These are phyloP conservation scores for Aphelenchoides besseyi DNA, from an alignment of 1,140 invertebrate species.

Conservation along the genomic window DNA sequence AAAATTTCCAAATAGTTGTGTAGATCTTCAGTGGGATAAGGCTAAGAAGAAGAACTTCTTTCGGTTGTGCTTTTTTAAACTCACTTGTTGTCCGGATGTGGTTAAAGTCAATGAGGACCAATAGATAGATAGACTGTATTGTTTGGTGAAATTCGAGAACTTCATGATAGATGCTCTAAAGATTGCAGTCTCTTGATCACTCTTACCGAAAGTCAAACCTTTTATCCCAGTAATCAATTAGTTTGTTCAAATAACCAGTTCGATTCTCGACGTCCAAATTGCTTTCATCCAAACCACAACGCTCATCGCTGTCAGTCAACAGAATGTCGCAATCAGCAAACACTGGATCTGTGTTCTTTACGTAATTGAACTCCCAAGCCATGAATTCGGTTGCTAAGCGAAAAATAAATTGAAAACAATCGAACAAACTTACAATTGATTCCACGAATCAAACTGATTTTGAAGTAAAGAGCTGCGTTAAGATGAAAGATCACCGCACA, in stretches of 20 bases:
- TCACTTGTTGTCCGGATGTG: constrained; percentile 73
- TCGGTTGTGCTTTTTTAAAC: constrained; percentile 2
- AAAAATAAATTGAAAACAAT: constrained; percentile 4
- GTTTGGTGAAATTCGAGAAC: constrained; percentile 51
- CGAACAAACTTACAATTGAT: constrained; percentile 37
- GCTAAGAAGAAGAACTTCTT: constrained; percentile 17
- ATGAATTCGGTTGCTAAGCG: constrained; percentile 35
- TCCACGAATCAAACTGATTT: constrained; percentile 43
- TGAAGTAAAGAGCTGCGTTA: constrained; percentile 52
- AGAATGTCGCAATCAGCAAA: constrained; percentile 43
- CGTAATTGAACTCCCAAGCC: constrained; percentile 51
- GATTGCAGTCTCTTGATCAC: no score
- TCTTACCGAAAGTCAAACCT: no score
- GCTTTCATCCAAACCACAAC: constrained; percentile 41
- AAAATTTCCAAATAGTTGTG: constrained; percentile 69
- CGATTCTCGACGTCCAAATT: constrained; percentile 31
- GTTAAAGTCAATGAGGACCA: constrained; percentile 91
- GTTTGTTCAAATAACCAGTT: constrained; percentile 24
- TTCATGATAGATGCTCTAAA: constrained; percentile 9
- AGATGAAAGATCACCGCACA: constrained; percentile 49
- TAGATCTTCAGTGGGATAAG: constrained; percentile 43
- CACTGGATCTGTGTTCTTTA: constrained; percentile 42
- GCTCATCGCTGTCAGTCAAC: constrained; percentile 23
- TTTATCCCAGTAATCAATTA: constrained; percentile 36
- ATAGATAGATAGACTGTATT: constrained; percentile 77